Percentiles rank a stretch among this genome's conserved stretches.
These are phyloP conservation scores for Caenorhabditis sp. DNA, from an alignment of 2,888 invertebrate species.

Conservation along the genomic window DNA sequence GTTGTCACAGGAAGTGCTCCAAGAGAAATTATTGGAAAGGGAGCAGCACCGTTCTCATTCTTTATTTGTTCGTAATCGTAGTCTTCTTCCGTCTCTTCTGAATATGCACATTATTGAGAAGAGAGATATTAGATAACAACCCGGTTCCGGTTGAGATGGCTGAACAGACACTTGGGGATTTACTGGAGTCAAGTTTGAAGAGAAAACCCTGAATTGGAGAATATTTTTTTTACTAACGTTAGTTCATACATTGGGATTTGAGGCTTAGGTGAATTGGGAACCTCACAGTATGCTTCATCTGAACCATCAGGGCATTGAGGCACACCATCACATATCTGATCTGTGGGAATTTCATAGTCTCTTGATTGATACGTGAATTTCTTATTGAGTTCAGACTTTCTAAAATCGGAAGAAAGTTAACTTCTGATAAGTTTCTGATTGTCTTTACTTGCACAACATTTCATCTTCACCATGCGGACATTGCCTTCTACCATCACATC, in stretches of 20 bases:
- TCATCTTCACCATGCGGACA: conserved; percentile 83
- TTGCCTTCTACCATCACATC: conserved; percentile 81
- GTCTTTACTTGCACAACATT: conserved; percentile 75
- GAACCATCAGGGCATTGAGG: conserved; percentile 80
- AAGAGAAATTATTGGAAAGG: conserved; percentile 67
- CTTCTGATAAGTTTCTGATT: not conserved
- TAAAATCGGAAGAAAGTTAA: conserved; percentile 23
- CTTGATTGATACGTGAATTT: conserved; percentile 77
- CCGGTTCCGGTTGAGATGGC: conserved; percentile 22
- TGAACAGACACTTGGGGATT: conserved; percentile 23
- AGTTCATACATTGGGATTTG: conserved; percentile 38
- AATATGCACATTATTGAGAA: not conserved
- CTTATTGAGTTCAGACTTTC: conserved; percentile 66
- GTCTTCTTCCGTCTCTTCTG: conserved; percentile 58
- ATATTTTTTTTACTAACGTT: too few relatives aligned
- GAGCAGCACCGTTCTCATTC: conserved; percentile 55
- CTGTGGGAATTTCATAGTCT: conserved; percentile 71
- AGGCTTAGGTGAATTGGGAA: conserved; percentile 37
- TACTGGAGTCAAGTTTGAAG: conserved; percentile 47
- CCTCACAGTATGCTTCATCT: conserved; percentile 80
- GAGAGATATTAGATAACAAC: not conserved
- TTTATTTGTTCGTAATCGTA: conserved; percentile 69
- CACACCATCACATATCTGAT: conserved; percentile 79
- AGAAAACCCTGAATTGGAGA: conserved; percentile 67
- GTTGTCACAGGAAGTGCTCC: conserved; percentile 37